Evolutionary conservation across 2,113 vertebrate species (phyloP), one percentile per base, ranked within the genome.

Genomic region (Hypomesus transpacificus): DNA sequence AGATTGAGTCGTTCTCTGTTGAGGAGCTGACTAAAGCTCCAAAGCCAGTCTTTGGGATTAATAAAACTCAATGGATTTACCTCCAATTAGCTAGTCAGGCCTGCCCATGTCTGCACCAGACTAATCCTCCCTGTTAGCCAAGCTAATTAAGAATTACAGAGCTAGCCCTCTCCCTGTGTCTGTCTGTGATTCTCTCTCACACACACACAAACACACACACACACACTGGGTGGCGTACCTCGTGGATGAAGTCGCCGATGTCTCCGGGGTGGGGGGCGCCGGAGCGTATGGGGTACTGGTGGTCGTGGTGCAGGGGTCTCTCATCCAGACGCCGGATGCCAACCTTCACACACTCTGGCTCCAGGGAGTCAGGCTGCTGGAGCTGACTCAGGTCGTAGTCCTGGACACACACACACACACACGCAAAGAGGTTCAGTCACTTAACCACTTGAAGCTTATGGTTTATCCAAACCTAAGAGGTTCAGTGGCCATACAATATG

Each of bases 361-460:
- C 96, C 86, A 97, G 88, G 0, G 96, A 94, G 70, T 98, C 96
- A 17, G 97, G 97, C 89, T 98, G 97, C 87, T 99, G 97, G 76
- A 99, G 94, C 89, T 99, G 97, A 91, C 96, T 98, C 87, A 98
- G 90, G 79, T 99, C 97, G 51, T 99, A 99, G 89, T 99, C 97
- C 97, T 99, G 74, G 1, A 84, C 0, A 56, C 22, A 76, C 14
- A 70, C 24, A 1, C 58, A 61, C 46, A 64, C 20, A 74, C 31
- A 17, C 22, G 64, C 24, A 71, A 16, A 74, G 20, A 73, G 54
- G 68, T 51, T 69, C 58, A 63, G 3, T 22, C 18, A 8, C 31
- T 5, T 50, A 21, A 50, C 64, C 63, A 60, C 61, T 53, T 57
- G 31, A 34, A 5, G 7, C 31, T 34, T 34, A 34, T n/a, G n/a